Evolutionary conservation across 2,113 vertebrate genomes (phyloP).

Genomic region (cattle (Bos taurus)): ARS-UCD2.0 NC_037342.1:57955001-57955500

Average conservation of each 20-base stretch:
- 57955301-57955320: not conserved
- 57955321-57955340: constrained; percentile 1
- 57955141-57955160: not conserved
- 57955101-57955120: not conserved
- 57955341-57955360: not conserved
- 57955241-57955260: not conserved
- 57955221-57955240: not conserved
- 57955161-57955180: not conserved
- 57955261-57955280: not conserved
- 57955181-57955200: not conserved
- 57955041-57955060: not conserved
- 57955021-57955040: not conserved
- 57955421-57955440: not conserved
- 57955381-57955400: too few species aligned
- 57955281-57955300: not conserved
- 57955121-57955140: not conserved
- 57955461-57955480: not conserved
- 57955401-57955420: not conserved
- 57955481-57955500: not conserved
- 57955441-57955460: not conserved
- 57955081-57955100: not conserved
- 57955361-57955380: not conserved
- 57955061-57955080: not conserved
- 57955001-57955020: not conserved
- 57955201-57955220: not conserved